These are phyloP conservation scores for Spialia ferax DNA, from an alignment of 2,888 invertebrate genomes.

Conservation along the genomic window DNA sequence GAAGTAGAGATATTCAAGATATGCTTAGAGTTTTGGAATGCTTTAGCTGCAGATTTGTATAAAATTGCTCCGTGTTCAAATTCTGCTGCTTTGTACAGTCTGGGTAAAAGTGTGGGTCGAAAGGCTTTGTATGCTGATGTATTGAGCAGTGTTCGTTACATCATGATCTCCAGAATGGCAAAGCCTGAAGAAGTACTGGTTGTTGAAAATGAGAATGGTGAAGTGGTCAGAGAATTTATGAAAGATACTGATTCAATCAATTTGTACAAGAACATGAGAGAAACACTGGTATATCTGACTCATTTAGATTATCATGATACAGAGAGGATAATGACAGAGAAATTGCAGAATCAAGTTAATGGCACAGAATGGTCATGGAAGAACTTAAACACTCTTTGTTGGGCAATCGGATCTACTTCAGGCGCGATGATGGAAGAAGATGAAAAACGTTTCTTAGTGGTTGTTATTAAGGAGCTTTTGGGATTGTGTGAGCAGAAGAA, in stretches of 20 bases:
- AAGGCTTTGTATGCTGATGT: conserved; percentile 93
- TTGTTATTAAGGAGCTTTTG: conserved; percentile 98
- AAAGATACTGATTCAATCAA: conserved; percentile 99
- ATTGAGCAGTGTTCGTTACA: conserved; percentile 95
- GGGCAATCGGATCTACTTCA: conserved; percentile 99
- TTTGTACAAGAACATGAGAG: conserved; percentile 99
- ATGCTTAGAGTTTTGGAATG: conserved; percentile 99
- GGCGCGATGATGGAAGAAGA: conserved; percentile 99
- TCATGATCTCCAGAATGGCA: conserved; percentile 99
- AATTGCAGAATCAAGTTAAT: conserved; percentile 99
- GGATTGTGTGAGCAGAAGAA: conserved; percentile 99
- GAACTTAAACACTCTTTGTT: conserved; percentile 99
- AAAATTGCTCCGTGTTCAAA: conserved; percentile 92
- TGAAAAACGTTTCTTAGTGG: conserved; percentile 99
- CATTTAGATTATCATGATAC: conserved; percentile 99
- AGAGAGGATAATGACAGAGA: conserved; percentile 99
- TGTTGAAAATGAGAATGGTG: conserved; percentile 99
- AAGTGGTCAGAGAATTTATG: conserved; percentile 99
- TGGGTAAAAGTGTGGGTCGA: conserved; percentile 84
- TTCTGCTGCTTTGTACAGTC: conserved; percentile 70
- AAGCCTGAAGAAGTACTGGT: conserved; percentile 99
- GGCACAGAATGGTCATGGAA: conserved; percentile 99
- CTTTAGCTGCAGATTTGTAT: conserved; percentile 96
- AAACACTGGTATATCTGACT: conserved; percentile 98
- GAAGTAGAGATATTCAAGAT: conserved; percentile 99